Conservation (phyloP, 1,140 invertebrate species). For the Lerema accius region DNA sequence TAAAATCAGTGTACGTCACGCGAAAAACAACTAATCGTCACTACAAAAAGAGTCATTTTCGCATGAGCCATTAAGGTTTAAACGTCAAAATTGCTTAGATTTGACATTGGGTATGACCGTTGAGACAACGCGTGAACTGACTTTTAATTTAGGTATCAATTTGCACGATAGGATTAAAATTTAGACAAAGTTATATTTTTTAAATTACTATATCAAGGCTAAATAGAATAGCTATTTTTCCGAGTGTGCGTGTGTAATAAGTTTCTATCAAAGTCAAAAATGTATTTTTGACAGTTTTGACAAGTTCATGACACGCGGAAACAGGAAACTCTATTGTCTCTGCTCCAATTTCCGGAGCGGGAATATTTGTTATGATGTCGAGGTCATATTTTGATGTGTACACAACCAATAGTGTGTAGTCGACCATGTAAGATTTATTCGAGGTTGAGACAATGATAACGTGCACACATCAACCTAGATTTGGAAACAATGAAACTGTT, state of each 20-base stretch:
- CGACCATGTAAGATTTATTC: constrained; percentile 40
- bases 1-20: constrained; percentile 16
- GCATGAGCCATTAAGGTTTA: constrained; percentile 28
- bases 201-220: constrained; percentile 40
- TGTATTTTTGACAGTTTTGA: constrained; percentile 54
- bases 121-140: constrained; percentile 63
- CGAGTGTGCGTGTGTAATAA: constrained; percentile 3
- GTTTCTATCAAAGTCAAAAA: constrained; percentile 30
- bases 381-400: constrained; percentile 39
- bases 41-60: constrained; percentile 47
- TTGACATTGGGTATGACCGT: constrained; percentile 64
- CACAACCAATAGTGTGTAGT: constrained; percentile 34
- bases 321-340: constrained; percentile 61
- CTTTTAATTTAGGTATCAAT: constrained; percentile 49
- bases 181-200: constrained; percentile 11
- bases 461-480: constrained; percentile 35
- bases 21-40: constrained; percentile 40
- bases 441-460: constrained; percentile 34
- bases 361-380: constrained; percentile 49
- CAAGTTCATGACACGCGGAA: constrained; percentile 56
- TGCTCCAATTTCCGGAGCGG: constrained; percentile 53
- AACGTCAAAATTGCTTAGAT: constrained; percentile 62
- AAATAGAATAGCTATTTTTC: constrained; percentile 25
- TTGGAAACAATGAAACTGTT: constrained; percentile 38
- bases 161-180: constrained; percentile 12